Evolutionary conservation across 2,888 invertebrate genomes (phyloP).

Genomic region (Troilus luridus): DNA sequence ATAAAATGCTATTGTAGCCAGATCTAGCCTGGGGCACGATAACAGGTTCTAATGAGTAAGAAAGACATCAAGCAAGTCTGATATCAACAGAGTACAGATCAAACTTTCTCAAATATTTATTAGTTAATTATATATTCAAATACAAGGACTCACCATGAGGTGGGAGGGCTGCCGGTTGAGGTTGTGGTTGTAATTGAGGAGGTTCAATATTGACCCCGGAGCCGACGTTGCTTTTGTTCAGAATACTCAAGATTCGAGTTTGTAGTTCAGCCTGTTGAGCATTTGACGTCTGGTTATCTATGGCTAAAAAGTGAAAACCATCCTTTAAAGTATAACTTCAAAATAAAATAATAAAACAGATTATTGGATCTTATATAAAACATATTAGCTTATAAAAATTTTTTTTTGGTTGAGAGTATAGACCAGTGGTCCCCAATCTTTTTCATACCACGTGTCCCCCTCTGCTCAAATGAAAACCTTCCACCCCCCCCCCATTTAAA

Average conservation of each 20-base stretch:
- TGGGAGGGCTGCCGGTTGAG: conserved; percentile 58
- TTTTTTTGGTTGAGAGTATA: too few relatives aligned
- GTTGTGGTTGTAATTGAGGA: conserved; percentile 3
- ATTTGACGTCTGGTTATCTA: conserved; percentile 56
- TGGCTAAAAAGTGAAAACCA: neutral
- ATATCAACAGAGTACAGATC: neutral
- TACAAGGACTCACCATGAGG: conserved; percentile 47
- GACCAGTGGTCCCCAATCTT: too few relatives aligned
- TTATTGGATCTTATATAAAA: too few relatives aligned
- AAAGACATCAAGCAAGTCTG: neutral
- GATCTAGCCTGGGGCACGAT: neutral
- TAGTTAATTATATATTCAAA: neutral
- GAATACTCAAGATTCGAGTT: conserved; percentile 83
- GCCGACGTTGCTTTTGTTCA: conserved; percentile 74
- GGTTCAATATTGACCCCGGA: conserved; percentile 26
- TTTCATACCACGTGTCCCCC: too few relatives aligned
- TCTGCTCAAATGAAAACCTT: too few relatives aligned
- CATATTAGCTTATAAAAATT: too few relatives aligned
- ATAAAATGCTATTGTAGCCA: neutral
- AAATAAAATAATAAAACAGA: too few relatives aligned
- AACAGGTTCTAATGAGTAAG: neutral
- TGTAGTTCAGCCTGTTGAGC: conserved; percentile 79
- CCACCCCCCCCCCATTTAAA: too few relatives aligned
- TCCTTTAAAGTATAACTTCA: too few relatives aligned
- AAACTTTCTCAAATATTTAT: neutral